Evolutionary conservation across 2,888 invertebrate genomes (phyloP).

Genomic region (Euphydryas editha): DNA sequence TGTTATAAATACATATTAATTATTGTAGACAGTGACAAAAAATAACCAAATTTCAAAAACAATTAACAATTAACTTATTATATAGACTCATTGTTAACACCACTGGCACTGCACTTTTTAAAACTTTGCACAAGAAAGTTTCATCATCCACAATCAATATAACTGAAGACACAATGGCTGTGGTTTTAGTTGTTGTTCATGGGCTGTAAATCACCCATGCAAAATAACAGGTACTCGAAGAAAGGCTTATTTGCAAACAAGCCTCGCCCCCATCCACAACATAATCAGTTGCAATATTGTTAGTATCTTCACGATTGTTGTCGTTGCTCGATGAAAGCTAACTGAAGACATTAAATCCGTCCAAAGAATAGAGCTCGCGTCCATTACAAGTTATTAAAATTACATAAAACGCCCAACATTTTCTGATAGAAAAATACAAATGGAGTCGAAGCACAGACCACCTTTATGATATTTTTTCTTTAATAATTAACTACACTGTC

Average conservation of each 20-base stretch:
- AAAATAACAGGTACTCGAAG: conserved; percentile 23
- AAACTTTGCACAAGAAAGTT: conserved; percentile 21
- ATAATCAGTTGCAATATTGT: conserved; percentile 15
- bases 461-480: conserved; percentile 6
- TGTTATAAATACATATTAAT: conserved; percentile 29
- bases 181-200: conserved; percentile 5
- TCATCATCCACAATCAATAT: conserved; percentile 27
- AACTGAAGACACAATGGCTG: not conserved
- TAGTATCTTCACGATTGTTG: conserved; percentile 20
- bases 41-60: conserved; percentile 11
- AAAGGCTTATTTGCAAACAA: conserved; percentile 13
- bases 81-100: conserved; percentile 27
- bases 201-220: conserved; percentile 11
- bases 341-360: conserved; percentile 20
- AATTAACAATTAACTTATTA: conserved; percentile 24
- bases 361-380: conserved; percentile 19
- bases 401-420: conserved; percentile 14
- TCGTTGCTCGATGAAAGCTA: conserved; percentile 12
- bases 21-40: conserved; percentile 17
- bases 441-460: conserved; percentile 3
- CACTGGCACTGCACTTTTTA: conserved; percentile 41
- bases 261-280: conserved; percentile 15
- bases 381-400: conserved; percentile 16
- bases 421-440: conserved; percentile 20
- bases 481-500: conserved; percentile 14